Base-by-base conservation (phyloP, 2,888 invertebrate species). In the Spialia ferax region DNA sequence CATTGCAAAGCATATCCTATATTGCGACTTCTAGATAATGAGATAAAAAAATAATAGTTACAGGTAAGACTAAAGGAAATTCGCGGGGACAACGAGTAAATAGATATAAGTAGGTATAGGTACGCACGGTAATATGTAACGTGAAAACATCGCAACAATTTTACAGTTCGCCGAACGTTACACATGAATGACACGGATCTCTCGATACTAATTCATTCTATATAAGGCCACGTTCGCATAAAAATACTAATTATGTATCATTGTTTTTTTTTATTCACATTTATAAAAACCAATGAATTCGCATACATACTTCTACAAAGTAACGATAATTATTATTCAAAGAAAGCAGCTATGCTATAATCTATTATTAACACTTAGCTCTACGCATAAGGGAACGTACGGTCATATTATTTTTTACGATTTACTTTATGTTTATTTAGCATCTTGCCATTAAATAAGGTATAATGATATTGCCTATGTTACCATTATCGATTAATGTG, bases 361-460 rank as follows among this genome's bases (percentile, higher is more conserved):
- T 52, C 59, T 65, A 65, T 65, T 59, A 65, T 65, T 59, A 65
- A 65, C 59, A 65, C 52, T 52, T 52, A 54, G n/a, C 5, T 23
- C 15, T 4, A 59, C 65, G 26, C 50, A 52, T 52, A 65, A 26
- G 65, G 65, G 38, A 59, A 59, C 59, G 13, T 20, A 20, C 7
- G n/a, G 18, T 13, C n/a, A 26, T 52, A 48, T 52, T 63, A n/a
- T 63, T 63, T 63, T 29, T 18, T 29, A 63, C 38, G 38, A 42
- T 42, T 48, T 29, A 56, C 35, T 35, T 38, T 23, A n/a, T 35
- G 23, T 52, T 52, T 52, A 50, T 35, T 62, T 52, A 45, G 20
- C 62, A 52, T 50, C 26, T 35, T 38, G 52, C 22, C 29, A 29
- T 60, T 29, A 60, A 63, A 50, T 59, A 50, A 65, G 50, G 50